Base-by-base conservation (phyloP, 2,113 vertebrate genomes). In the Oryzias woworae region DNA sequence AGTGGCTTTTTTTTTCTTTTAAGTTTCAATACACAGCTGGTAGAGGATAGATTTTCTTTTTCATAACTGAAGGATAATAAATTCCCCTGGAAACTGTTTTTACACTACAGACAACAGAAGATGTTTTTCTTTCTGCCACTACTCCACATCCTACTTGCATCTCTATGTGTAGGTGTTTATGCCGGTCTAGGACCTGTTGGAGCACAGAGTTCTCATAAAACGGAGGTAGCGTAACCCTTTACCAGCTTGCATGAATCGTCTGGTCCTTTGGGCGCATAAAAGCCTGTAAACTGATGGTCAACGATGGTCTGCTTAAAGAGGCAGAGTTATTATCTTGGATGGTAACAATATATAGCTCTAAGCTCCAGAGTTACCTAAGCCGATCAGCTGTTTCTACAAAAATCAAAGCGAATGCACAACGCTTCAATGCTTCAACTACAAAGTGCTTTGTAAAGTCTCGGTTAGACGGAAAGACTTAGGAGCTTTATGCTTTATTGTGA, bases 341-440 rank as follows among this genome's bases (percentile, higher is more conserved):
- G 45, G 43, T 59, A 81, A 71, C 62, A 73, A 79, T 73, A 54
- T 76, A 75, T 69, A 60, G 59, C 66, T 60, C 55, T 43, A 66
- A 52, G 53, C 48, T 49, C 58, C 14, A 0, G 56, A 75, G 76
- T 59, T 84, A 82, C 60, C 60, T 46, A 58, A 81, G 64, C 62
- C 66, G 69, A 45, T 62, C 82, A 59, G 69, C 73, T 71, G 74
- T 72, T 75, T 75, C 81, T 75, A 79, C 68, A 67, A 80, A 74
- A 63, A 74, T 55, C 66, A 22, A 22, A 47, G 43, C 68, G 71
- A 71, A 49, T 65, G 55, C 47, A 61, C 46, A 36, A 20, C 20
- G 20, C 20, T 20, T 20, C 20, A 20, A 20, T 20, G 20, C 20
- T 20, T 20, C 20, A 20, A 64, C 63, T 53, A 77, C 47, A 5